Evolutionary conservation across 2,888 invertebrate species (phyloP), one percentile per base, ranked within the genome.

Genomic region (Anodontia alba): DNA sequence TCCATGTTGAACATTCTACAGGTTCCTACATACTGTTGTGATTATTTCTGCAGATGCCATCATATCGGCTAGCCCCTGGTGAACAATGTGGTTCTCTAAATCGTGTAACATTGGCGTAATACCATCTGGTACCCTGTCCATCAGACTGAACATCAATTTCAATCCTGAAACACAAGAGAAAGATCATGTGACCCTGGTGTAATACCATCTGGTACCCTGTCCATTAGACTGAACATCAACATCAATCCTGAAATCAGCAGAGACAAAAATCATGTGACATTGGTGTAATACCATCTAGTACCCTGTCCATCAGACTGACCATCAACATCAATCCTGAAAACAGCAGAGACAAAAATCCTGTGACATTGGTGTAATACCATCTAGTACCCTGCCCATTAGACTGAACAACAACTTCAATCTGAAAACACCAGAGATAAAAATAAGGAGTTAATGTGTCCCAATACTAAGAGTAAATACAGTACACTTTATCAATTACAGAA

Each of bases 61-160:
- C 99, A 99, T 99, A 93, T 99, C 99, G 1, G 98, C 98, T 69
- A 99, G 95, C 8, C 99, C 99, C 23, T 99, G 98, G 82, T 96
- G 97, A 2, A 97, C 97, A 91, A 99, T 99, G 94, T 99, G 99
- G 76, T 97, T 97, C 95, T 99, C 99, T 76, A 99, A 95, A 93
- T 98, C 98, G 42, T 96, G 96, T 78, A 99, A 95, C 97, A 99
- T 98, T 0, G 98, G 98, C 68, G 96, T 96, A 2, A 99, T 98
- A 33, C 99, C 99, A 89, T 98, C 98, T 10, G 97, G 96, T 3
- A 99, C 98, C 91, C 99, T 95, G 93, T 97, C 97, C 95, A 97
- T 96, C 88, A 97, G 93, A 90, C 96, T 96, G 91, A 96, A 96
- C 96, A 97, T 96, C 81, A 96, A 94, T 76, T 96, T 95, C 71